A percentile compares a stretch with the other conserved stretches of the same genome.
Conservation (phyloP, 2,797 vertebrate species). For the Peromyscus aztecus region DNA sequence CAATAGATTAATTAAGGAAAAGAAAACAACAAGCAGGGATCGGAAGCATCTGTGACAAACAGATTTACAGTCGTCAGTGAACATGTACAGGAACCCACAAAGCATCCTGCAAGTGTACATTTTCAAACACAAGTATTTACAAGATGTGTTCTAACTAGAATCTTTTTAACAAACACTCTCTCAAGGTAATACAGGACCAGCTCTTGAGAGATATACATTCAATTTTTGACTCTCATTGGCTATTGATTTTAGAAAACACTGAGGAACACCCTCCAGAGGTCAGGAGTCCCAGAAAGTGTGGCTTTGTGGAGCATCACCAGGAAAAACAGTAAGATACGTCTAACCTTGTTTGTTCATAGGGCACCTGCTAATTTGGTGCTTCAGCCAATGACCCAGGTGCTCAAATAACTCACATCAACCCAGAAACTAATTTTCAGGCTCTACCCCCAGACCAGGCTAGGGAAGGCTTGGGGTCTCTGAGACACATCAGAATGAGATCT, state of each 20-base stretch:
- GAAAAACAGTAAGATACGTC: not conserved
- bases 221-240: not conserved
- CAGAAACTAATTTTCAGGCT: not conserved
- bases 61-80: not conserved
- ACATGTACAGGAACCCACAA: conserved; percentile 7
- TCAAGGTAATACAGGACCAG: conserved; percentile 42
- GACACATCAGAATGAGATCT: not conserved
- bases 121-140: conserved; percentile 53
- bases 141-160: conserved; percentile 59
- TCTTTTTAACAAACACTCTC: conserved; percentile 66
- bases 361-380: not conserved
- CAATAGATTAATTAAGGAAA: conserved; percentile 51
- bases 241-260: conserved; percentile 61
- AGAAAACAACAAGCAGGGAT: not conserved
- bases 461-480: not conserved
- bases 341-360: conserved; percentile 37
- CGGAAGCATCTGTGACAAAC: not conserved
- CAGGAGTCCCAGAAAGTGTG: conserved; percentile 52
- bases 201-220: conserved; percentile 56
- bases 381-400: not conserved
- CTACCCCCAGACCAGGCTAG: not conserved
- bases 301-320: conserved; percentile 34
- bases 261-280: conserved; percentile 55
- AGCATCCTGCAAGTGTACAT: conserved; percentile 25
- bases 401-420: not conserved